Base-by-base conservation (phyloP, 2,888 invertebrate genomes). In the Agrochola macilenta region DNA sequence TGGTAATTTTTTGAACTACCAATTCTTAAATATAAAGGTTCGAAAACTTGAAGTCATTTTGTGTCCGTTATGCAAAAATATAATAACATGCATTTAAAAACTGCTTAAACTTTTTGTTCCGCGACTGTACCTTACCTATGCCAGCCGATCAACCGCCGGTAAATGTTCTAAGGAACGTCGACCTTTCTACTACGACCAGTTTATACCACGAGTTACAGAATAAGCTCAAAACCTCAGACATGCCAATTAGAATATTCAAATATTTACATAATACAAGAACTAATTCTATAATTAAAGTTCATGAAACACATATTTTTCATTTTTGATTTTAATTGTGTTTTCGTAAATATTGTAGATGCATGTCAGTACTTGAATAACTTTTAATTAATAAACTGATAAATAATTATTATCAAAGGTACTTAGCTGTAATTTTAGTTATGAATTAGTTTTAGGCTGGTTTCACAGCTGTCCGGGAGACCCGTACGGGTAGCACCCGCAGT, bases 131-230 rank as follows among this genome's bases (percentile, higher is more conserved):
- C 17, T 49, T 81, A 49, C n/a, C 58, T 58, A 65, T n/a, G 17
- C 23, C 30, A 30, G 5, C 17, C 63, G 57, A 74, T 49, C 49
- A 82, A 69, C 61, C 65, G 71, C 23, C 35, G 52, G 46, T 58
- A 65, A 84, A 76, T 61, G 60, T 68, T 57, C 63, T 60, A 70
- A 14, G 11, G 82, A 71, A 76, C 70, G 17, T 73, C 49, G 81
- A 81, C 70, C 85, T 85, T 23, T 65, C 49, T n/a, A 52, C 70
- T 58, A 58, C 17, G 26, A 71, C 30, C 17, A 8, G 14, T 60
- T 9, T 39, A 14, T 78, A 7, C 30, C n/a, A 46, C n/a, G 30
- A 79, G n/a, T 26, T 26, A 35, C 70, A 52, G 23, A 39, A 39
- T 68, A 43, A 52, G 12, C 60, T 17, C 30, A 46, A 30, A 2